Conservation (phyloP, 2,888 invertebrate species). For the Blastobasis adustella region DNA sequence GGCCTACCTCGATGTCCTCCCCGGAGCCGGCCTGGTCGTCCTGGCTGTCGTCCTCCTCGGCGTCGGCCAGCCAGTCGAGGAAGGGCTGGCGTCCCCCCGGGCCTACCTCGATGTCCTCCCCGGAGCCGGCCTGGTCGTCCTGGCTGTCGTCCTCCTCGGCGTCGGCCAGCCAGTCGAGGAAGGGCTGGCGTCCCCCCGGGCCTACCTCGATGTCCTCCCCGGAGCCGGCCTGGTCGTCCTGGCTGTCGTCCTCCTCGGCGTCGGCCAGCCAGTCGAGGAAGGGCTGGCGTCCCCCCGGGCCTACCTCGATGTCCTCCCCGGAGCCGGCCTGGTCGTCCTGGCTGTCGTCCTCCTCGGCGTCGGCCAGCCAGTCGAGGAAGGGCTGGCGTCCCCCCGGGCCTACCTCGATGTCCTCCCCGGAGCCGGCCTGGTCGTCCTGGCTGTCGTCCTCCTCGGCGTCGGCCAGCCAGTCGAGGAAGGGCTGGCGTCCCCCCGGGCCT, state of each 20-base stretch:
- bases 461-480: slow-evolving; percentile 95
- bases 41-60: slow-evolving; percentile 94
- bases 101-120: slow-evolving; percentile 89
- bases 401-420: too few relatives aligned
- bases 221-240: slow-evolving; percentile 82
- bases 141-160: slow-evolving; percentile 95
- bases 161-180: slow-evolving; percentile 97
- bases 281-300: slow-evolving; percentile 92
- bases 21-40: slow-evolving; percentile 80
- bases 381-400: too few relatives aligned
- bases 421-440: too few relatives aligned
- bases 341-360: slow-evolving; percentile 95
- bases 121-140: slow-evolving; percentile 80
- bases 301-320: slow-evolving; percentile 86
- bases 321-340: slow-evolving; percentile 84
- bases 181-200: slow-evolving; percentile 90
- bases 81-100: slow-evolving; percentile 92
- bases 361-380: slow-evolving; percentile 95
- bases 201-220: slow-evolving; percentile 89
- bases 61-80: slow-evolving; percentile 96
- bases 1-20: slow-evolving; percentile 91
- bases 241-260: slow-evolving; percentile 95
- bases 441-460: slow-evolving; percentile 94
- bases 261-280: slow-evolving; percentile 97
- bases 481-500: too few relatives aligned